Base-by-base conservation (phyloP, 2,797 vertebrate genomes). In the Triplophysa yarkandensis region DNA sequence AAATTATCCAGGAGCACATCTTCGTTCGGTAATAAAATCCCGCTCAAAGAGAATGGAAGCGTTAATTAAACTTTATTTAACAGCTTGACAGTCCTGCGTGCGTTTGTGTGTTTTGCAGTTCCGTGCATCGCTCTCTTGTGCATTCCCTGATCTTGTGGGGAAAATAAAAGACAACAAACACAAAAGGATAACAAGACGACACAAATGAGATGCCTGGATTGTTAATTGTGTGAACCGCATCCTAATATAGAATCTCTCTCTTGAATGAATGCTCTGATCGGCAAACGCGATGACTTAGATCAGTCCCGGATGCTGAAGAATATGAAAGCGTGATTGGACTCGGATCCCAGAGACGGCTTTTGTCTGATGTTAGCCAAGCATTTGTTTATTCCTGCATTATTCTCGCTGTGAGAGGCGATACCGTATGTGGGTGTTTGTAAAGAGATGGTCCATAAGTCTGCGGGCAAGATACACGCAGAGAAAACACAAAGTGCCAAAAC, bases 31-130 rank as follows among this genome's bases (percentile, higher is more conserved):
- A 74, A 83, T 83, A 80, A 79, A 78, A 78, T 67, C 69, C 23
- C 5, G 25, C 76, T 74, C 80, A 71, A 34, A 55, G 32, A 82
- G 71, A 82, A 80, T 43, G 58, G 65, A 80, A 82, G 68, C 68
- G 67, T 80, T 80, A 83, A 82, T 83, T 82, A 82, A 78, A 69
- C 63, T 74, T 74, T 80, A 71, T 80, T 83, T 80, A 83, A 78
- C 60, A 78, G 64, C 78, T 61, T 78, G 78, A 78, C 76, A 71
- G 78, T 54, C 67, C 68, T 68, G 19, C 50, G 36, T 25, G 36
- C n/a, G 28, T 57, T 62, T 74, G 50, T 75, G 64, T 50, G 52
- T 50, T 75, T 68, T 75, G 64, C 64, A 61, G 55, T 68, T 75
- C 39, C 62, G 50, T 64, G 41, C 62, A 77, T 74, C 48, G 30